Evolutionary conservation across 1,140 invertebrate species (phyloP).

Genomic region (Pseudomyrmex concolor): DNA sequence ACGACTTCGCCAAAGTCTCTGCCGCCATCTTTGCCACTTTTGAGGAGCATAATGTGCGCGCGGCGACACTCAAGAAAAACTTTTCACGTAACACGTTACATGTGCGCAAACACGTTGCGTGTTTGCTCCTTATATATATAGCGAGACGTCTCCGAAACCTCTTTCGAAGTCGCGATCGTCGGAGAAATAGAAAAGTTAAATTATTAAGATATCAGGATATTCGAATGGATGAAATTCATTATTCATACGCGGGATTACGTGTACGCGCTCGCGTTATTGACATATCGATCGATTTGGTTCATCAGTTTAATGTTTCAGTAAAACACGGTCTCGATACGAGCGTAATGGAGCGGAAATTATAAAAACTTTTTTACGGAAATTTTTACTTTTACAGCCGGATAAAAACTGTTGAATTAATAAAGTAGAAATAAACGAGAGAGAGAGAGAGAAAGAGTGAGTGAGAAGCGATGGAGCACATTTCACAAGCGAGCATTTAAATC

Average conservation of each 20-base stretch:
- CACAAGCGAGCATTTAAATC: slow-evolving; percentile 51
- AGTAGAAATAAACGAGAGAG: neutral
- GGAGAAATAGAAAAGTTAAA: neutral
- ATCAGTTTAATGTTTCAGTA: slow-evolving; percentile 32
- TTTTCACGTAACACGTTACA: slow-evolving; percentile 21
- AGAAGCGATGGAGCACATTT: slow-evolving; percentile 32
- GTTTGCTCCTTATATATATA: too few species aligned
- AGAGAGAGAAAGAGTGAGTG: slow-evolving; percentile 1
- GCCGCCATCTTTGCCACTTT: slow-evolving; percentile 4
- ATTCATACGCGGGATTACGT: slow-evolving; percentile 17
- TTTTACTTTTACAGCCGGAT: slow-evolving; percentile 13
- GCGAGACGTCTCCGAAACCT: too few species aligned
- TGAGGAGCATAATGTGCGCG: neutral
- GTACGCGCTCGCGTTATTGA: neutral
- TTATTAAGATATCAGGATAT: slow-evolving; percentile 21
- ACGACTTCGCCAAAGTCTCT: slow-evolving; percentile 48
- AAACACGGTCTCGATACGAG: neutral
- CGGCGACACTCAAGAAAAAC: neutral
- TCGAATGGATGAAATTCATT: neutral
- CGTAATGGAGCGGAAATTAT: slow-evolving; percentile 18
- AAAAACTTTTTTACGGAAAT: slow-evolving; percentile 42
- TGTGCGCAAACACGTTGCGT: neutral
- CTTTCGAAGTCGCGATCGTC: neutral
- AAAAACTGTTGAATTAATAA: slow-evolving; percentile 27
- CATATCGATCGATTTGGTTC: slow-evolving; percentile 20